phyloP scores from a whole-genome alignment of 2,113 vertebrate genomes.

The Podiceps cristatus region DNA sequence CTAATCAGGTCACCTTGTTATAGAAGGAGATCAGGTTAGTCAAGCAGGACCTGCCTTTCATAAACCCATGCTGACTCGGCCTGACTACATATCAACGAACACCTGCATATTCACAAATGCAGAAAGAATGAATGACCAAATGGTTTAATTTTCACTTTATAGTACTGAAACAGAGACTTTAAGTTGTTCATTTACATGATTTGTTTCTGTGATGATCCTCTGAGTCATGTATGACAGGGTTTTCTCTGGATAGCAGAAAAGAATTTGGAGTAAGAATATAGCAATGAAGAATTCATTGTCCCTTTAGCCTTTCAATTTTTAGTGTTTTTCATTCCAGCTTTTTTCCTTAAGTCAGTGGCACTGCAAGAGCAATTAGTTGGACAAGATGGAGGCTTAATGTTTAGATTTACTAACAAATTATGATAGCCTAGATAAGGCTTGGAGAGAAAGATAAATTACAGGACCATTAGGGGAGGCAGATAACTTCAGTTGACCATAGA shows the following conservation, averaged over 20 bases:
- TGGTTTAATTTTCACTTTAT: neutral
- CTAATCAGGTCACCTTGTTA: no score
- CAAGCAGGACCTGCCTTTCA: no score
- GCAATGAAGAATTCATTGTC: neutral
- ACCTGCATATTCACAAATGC: neutral
- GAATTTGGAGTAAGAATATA: neutral
- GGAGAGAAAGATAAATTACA: neutral
- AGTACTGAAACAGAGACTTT: neutral
- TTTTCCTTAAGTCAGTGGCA: neutral
- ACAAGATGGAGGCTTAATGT: neutral
- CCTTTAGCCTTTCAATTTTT: neutral
- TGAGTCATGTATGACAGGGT: neutral
- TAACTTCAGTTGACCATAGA: neutral
- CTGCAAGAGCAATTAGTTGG: neutral
- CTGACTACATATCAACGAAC: neutral
- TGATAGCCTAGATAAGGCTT: neutral
- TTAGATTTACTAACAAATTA: neutral
- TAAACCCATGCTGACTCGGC: no score
- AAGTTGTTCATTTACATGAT: neutral
- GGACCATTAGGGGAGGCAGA: neutral
- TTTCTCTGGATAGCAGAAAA: neutral
- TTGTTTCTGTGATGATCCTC: neutral
- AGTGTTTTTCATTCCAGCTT: neutral
- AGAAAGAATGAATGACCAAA: neutral
- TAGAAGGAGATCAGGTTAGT: no score